phyloP scores from a whole-genome alignment of 2,113 vertebrate species.

The Bufo bufo region DNA sequence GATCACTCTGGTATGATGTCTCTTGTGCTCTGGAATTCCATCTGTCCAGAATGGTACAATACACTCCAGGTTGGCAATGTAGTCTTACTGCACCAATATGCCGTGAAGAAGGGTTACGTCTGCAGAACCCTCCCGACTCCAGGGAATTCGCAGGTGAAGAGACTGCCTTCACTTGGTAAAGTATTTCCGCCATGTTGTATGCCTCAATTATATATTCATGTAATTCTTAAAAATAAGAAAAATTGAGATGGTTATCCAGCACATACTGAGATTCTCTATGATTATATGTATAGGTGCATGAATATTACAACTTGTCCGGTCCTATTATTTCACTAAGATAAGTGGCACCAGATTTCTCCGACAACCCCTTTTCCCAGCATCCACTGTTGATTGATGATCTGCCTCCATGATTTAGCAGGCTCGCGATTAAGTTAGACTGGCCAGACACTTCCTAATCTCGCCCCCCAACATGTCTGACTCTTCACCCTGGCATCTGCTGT shows the following conservation, averaged over 20 bases:
- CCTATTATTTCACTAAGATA: neutral
- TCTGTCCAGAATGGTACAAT: constrained; percentile 90
- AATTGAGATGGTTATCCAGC: neutral
- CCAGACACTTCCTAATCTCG: no score
- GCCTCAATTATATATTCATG: neutral
- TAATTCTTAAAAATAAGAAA: neutral
- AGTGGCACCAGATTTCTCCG: no score
- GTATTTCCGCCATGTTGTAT: constrained; percentile 62
- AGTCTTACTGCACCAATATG: constrained; percentile 83
- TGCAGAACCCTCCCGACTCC: constrained; percentile 80
- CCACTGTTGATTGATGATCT: no score
- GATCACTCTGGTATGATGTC: constrained; percentile 88
- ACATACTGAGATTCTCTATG: neutral
- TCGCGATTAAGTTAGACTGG: no score
- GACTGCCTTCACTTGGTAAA: constrained; percentile 82
- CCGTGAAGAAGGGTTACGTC: constrained; percentile 80
- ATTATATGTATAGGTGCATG: neutral
- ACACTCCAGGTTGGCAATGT: constrained; percentile 81
- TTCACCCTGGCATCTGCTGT: no score
- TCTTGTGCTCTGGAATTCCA: constrained; percentile 87
- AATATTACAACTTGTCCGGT: neutral
- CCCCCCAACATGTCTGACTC: no score
- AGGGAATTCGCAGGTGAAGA: constrained; percentile 76
- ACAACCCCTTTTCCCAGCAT: no score
- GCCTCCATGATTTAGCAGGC: no score